phyloP scores from a whole-genome alignment of 1,140 invertebrate genomes.

The Platyscapa corneri region DNA sequence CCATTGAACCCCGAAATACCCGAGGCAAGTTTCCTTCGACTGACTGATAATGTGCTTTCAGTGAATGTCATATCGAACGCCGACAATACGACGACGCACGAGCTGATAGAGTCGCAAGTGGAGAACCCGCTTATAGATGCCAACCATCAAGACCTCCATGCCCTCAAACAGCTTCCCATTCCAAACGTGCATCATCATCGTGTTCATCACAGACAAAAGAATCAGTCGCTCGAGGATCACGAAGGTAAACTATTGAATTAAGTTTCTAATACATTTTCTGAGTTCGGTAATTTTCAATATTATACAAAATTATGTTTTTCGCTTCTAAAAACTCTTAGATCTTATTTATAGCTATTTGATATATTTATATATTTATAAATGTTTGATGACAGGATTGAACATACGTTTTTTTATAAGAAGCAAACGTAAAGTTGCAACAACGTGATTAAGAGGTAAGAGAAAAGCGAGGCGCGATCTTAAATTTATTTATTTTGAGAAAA shows the following conservation, averaged over 20 bases:
- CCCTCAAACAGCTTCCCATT: slow-evolving; percentile 67
- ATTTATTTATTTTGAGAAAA: too few species aligned
- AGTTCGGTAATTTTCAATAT: neutral
- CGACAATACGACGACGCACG: slow-evolving; percentile 72
- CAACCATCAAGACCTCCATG: slow-evolving; percentile 67
- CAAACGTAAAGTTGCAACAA: too few species aligned
- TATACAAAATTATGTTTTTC: too few species aligned
- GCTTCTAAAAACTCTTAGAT: too few species aligned
- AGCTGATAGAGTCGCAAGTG: slow-evolving; percentile 74
- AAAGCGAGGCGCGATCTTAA: too few species aligned
- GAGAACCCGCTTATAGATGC: slow-evolving; percentile 75
- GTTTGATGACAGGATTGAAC: too few species aligned
- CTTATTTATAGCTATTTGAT: too few species aligned
- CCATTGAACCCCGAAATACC: neutral
- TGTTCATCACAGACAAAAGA: slow-evolving; percentile 64
- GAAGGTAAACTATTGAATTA: slow-evolving; percentile 58
- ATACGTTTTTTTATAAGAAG: too few species aligned
- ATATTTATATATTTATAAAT: too few species aligned
- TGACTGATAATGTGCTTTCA: slow-evolving; percentile 61
- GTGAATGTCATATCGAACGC: slow-evolving; percentile 73
- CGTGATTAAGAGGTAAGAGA: too few species aligned
- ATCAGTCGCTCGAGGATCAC: slow-evolving; percentile 67
- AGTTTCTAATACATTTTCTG: neutral
- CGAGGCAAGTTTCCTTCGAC: neutral
- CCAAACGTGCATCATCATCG: slow-evolving; percentile 65